Evolutionary conservation across 1,140 invertebrate species (phyloP).

Genomic region (Zaprionus africanus): DNA sequence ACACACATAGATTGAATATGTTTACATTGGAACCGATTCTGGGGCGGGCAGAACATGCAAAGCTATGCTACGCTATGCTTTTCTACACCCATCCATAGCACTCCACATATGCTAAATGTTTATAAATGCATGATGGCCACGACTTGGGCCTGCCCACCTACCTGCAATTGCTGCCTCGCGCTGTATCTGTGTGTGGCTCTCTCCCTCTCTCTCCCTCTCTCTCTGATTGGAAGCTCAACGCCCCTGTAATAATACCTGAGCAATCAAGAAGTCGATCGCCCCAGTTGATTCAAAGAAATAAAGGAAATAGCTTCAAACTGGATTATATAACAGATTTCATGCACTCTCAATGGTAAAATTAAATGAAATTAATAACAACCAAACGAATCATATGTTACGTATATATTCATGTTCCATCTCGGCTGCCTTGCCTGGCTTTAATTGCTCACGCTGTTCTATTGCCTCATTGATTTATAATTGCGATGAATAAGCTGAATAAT

Average conservation of each 20-base stretch:
- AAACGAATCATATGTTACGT: not conserved
- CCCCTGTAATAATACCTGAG: slow-evolving; percentile 12
- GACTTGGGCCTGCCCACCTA: slow-evolving; percentile 28
- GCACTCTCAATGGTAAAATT: not conserved
- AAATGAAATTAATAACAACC: not conserved
- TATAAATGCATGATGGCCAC: slow-evolving; percentile 5
- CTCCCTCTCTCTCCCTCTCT: slow-evolving; percentile 6
- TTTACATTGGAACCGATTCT: slow-evolving; percentile 20
- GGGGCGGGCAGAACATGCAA: not conserved
- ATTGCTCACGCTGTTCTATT: not conserved
- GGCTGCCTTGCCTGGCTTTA: not conserved
- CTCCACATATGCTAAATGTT: not conserved
- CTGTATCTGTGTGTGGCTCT: not conserved
- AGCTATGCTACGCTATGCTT: not conserved
- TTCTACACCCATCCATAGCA: not conserved
- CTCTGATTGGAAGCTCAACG: slow-evolving; percentile 14
- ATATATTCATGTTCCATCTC: not conserved
- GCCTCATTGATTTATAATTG: slow-evolving; percentile 13
- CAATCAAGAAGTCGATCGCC: slow-evolving; percentile 13
- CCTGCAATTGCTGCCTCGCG: slow-evolving; percentile 2
- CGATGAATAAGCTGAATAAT: not conserved
- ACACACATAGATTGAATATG: slow-evolving; percentile 1
- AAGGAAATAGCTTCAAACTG: not conserved
- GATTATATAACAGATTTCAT: not conserved
- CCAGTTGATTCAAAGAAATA: slow-evolving; percentile 7